A percentile compares a stretch with the other conserved stretches of the same genome.
Evolutionary conservation across 2,888 invertebrate genomes (phyloP).

Genomic region (Ichneumon xanthorius): DNA sequence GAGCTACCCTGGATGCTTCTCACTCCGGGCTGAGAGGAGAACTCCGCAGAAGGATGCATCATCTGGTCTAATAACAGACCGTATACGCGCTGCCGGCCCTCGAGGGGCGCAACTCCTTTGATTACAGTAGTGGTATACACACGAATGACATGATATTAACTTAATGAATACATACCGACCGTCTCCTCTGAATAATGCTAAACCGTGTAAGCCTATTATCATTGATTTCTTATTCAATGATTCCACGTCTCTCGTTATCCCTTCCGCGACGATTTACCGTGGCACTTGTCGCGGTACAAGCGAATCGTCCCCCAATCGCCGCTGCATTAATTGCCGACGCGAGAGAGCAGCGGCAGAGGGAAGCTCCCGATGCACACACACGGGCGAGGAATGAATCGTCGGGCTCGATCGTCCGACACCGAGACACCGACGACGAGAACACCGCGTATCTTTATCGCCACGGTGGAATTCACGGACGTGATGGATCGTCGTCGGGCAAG

Average conservation of each 20-base stretch:
- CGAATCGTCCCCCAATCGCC: slow-evolving; percentile 50
- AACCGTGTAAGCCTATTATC: slow-evolving; percentile 19
- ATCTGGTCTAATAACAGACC: slow-evolving; percentile 59
- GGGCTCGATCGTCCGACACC: slow-evolving; percentile 27
- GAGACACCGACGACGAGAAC: slow-evolving; percentile 35
- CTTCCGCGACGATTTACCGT: slow-evolving; percentile 24
- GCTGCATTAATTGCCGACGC: slow-evolving; percentile 65
- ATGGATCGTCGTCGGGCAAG: slow-evolving; percentile 73
- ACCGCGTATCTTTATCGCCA: slow-evolving; percentile 70
- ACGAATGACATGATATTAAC: slow-evolving; percentile 60
- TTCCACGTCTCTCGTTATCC: slow-evolving; percentile 43
- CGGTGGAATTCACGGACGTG: slow-evolving; percentile 76
- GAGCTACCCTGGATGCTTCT: slow-evolving; percentile 53
- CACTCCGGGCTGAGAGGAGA: background rate
- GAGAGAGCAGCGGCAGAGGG: background rate
- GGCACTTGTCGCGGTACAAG: slow-evolving; percentile 45
- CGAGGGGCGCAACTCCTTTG: slow-evolving; percentile 30
- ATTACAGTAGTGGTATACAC: slow-evolving; percentile 39
- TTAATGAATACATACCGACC: slow-evolving; percentile 37
- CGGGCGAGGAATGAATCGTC: slow-evolving; percentile 20
- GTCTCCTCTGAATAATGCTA: slow-evolving; percentile 14
- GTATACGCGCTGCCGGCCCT: slow-evolving; percentile 5
- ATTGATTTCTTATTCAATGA: slow-evolving; percentile 55
- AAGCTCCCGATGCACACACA: slow-evolving; percentile 18
- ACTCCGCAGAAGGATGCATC: slow-evolving; percentile 10